Evolutionary conservation across 2,888 invertebrate genomes (phyloP).

Genomic region (Epistrophe grossulariae): DNA sequence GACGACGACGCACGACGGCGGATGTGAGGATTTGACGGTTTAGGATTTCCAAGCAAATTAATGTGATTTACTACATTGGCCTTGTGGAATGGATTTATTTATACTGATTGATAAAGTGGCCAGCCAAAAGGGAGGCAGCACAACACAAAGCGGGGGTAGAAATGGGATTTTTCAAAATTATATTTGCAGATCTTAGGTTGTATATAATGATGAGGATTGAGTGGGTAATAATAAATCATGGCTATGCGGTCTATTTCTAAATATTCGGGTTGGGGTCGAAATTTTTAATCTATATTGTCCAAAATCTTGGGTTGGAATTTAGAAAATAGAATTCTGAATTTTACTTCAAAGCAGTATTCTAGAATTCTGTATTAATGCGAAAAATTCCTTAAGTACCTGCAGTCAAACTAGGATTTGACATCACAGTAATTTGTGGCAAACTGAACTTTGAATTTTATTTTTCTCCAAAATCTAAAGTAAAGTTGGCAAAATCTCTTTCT

Average conservation of each 20-base stretch:
- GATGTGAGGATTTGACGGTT: constrained; percentile 65
- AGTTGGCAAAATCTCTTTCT: too few species aligned
- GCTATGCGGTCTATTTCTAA: background rate
- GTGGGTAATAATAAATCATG: background rate
- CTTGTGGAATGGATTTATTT: constrained; percentile 51
- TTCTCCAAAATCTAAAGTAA: too few species aligned
- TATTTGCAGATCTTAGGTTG: constrained; percentile 8
- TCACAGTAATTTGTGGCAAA: too few species aligned
- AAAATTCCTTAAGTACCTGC: too few species aligned
- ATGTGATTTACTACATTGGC: constrained; percentile 63
- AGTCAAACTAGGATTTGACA: too few species aligned
- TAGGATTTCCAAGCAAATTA: constrained; percentile 63
- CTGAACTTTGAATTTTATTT: too few species aligned
- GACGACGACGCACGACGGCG: constrained; percentile 1
- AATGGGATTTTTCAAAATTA: constrained; percentile 8
- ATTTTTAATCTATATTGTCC: background rate
- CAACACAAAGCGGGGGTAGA: background rate
- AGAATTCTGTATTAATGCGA: too few species aligned
- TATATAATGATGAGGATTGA: background rate
- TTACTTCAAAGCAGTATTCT: too few species aligned
- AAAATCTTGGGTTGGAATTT: too few species aligned
- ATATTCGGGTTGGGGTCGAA: background rate
- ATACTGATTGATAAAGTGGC: constrained; percentile 23
- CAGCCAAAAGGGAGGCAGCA: background rate
- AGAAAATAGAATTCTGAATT: too few species aligned